Evolutionary conservation across 2,113 vertebrate genomes (phyloP).

Genomic region (Xerus inauris): DNA sequence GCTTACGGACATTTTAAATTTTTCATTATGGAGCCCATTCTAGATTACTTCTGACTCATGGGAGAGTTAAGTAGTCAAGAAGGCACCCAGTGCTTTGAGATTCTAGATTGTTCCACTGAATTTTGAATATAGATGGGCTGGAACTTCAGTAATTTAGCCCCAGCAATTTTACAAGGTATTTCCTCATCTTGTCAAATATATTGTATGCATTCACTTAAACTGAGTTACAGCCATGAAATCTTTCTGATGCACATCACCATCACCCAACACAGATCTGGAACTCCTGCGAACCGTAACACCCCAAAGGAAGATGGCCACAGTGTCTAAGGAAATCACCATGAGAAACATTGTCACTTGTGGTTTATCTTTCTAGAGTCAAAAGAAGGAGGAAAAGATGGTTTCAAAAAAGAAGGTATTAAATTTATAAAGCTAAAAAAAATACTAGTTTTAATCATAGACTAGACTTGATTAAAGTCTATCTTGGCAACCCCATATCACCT

Average conservation of each 20-base stretch:
- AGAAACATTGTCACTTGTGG: constrained; percentile 12
- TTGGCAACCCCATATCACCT: constrained; percentile 43
- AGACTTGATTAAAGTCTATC: constrained; percentile 13
- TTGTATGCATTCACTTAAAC: constrained; percentile 32
- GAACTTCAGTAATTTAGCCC: neutral
- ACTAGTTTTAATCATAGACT: constrained; percentile 68
- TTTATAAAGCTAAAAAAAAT: constrained; percentile 67
- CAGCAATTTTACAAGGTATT: constrained; percentile 31
- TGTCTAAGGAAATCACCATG: constrained; percentile 23
- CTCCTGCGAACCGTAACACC: neutral
- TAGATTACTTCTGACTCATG: neutral
- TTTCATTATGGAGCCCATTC: neutral
- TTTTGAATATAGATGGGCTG: neutral
- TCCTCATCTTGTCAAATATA: constrained; percentile 10
- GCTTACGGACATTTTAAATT: neutral
- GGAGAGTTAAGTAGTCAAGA: neutral
- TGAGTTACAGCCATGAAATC: neutral
- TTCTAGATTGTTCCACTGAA: neutral
- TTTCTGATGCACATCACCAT: neutral
- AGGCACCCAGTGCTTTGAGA: neutral
- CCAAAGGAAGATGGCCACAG: neutral
- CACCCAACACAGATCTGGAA: constrained; percentile 11
- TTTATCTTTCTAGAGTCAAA: constrained; percentile 56
- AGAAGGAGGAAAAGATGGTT: constrained; percentile 61
- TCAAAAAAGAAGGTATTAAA: constrained; percentile 65